Evolutionary conservation across 1,140 invertebrate species (phyloP).

Genomic region (Plutomurus gul): DNA sequence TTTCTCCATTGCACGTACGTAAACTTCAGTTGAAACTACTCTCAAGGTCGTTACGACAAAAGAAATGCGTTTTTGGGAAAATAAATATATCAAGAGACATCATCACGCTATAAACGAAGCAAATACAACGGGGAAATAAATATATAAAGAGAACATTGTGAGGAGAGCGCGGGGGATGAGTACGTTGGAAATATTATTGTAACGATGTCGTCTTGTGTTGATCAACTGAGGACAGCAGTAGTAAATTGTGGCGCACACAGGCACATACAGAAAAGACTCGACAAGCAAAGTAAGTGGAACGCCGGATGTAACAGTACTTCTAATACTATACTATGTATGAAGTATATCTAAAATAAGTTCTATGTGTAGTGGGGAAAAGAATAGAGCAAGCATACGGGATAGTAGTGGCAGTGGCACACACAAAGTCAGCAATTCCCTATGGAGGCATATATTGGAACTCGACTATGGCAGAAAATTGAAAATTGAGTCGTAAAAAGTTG

Average conservation of each 20-base stretch:
- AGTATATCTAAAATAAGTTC: no score
- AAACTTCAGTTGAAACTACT: background rate
- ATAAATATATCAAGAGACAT: background rate
- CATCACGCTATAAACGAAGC: background rate
- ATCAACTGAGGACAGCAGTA: no score
- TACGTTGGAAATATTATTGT: constrained; percentile 2
- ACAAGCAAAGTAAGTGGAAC: no score
- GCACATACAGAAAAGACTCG: no score
- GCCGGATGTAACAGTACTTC: no score
- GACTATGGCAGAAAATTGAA: constrained; percentile 34
- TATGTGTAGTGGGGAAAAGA: background rate
- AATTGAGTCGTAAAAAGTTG: constrained; percentile 39
- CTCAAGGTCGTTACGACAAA: background rate
- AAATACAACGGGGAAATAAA: constrained; percentile 1
- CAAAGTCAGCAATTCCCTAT: constrained; percentile 13
- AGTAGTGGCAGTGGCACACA: background rate
- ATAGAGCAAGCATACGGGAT: background rate
- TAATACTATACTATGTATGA: no score
- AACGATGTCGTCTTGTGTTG: background rate
- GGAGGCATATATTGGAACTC: constrained; percentile 13
- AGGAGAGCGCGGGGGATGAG: background rate
- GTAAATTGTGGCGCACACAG: no score
- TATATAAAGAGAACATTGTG: background rate
- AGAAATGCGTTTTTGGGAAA: background rate
- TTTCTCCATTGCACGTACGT: background rate